Evolutionary conservation across 1,140 invertebrate species (phyloP), one percentile per base, ranked within the genome.

Genomic region (Drosophila subpulchrella): DNA sequence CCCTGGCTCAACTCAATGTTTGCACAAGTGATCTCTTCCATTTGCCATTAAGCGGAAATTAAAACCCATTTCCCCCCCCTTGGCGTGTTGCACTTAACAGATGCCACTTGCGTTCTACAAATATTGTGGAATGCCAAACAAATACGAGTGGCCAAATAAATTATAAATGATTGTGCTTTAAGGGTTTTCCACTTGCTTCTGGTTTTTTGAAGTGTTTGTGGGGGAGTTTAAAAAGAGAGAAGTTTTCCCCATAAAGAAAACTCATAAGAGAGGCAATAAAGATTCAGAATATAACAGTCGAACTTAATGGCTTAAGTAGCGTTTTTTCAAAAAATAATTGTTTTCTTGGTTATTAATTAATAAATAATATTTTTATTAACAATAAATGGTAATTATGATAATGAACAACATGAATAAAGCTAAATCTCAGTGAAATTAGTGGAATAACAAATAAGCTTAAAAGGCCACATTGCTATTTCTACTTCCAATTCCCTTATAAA

Each of bases 11-110:
- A 20, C 27, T 10, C 41, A 32, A 50, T 32, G 73, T 76, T 68
- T 76, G 48, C 62, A 60, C 55, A 61, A 76, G 55, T 61, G 48
- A 73, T 67, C 36, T 54, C 73, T 34, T 53, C 50, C 73, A 60
- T 68, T 58, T 44, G 50, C 41, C 38, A 50, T 70, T 67, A 47
- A 78, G 54, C 53, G 74, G 75, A 78, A 78, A 78, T 78, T 78
- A 78, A 78, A 77, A 51, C 34, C 41, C 38, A 20, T 20, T 32
- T 36, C 34, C 17, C 30, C 46, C 17, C 15, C 12, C 17, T 34
- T 34, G 1, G 3, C 36, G 0, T 39, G 41, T 47, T 34, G 27
- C 70, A 53, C 61, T 77, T 34, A 13, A 57, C 48, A 56, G 70
- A 32, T 41, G 30, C 60, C 39, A 44, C 60, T 46, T 34, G 55